A percentile compares a stretch with the other conserved stretches of the same genome.
phyloP scores from a whole-genome alignment of 2,113 vertebrate species.

The Leptodactylus fuscus region DNA sequence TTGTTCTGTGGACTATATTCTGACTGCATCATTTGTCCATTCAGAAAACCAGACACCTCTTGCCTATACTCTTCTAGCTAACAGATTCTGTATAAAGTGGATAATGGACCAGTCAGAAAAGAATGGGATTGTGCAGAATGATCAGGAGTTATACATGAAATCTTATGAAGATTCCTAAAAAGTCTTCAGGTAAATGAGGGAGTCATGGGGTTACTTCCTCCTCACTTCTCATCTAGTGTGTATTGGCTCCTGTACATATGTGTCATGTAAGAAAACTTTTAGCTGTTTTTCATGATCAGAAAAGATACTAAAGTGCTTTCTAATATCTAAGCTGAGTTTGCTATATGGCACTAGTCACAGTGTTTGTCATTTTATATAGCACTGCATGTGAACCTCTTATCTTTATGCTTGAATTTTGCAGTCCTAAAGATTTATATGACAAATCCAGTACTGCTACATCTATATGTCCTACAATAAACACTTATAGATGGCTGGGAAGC shows the following conservation, averaged over 20 bases:
- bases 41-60: background rate
- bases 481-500: too few relatives aligned
- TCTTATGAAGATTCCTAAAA: constrained; percentile 24
- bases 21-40: background rate
- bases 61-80: background rate
- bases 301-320: background rate
- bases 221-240: background rate
- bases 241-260: background rate
- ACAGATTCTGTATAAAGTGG: background rate
- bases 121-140: background rate
- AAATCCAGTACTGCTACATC: background rate
- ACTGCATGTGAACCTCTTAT: background rate
- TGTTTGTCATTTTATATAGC: background rate
- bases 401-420: background rate
- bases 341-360: too few relatives aligned
- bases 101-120: constrained; percentile 10
- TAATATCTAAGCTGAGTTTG: background rate
- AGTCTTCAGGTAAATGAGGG: background rate
- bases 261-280: background rate
- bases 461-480: background rate
- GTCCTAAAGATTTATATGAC: background rate
- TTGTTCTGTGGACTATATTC: constrained; percentile 29
- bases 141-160: background rate
- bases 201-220: background rate
- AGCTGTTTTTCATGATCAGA: too few relatives aligned